Percentiles rank a stretch among this genome's conserved stretches.
phyloP scores from a whole-genome alignment of 2,113 vertebrate genomes.

The Leucopternis melanops region DNA sequence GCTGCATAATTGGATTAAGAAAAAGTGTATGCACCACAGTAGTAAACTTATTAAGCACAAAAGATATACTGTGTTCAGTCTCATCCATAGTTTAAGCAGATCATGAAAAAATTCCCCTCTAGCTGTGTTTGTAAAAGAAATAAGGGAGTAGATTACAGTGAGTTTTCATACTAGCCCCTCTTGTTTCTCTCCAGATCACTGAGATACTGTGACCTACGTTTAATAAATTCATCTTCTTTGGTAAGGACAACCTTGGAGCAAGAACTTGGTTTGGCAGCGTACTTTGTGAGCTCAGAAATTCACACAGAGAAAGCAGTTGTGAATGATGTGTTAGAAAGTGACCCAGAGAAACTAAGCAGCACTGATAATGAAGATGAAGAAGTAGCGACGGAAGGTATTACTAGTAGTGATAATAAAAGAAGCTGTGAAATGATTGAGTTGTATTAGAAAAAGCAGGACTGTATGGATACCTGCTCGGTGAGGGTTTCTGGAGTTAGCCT shows the following conservation, averaged over 20 bases:
- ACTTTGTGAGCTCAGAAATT: slow-evolving; percentile 82
- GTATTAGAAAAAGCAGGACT: background rate
- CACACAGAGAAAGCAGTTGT: slow-evolving; percentile 68
- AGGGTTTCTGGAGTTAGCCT: background rate
- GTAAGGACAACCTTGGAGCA: slow-evolving; percentile 91
- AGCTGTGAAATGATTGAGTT: background rate
- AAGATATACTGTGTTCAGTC: background rate
- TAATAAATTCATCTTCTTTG: slow-evolving; percentile 89
- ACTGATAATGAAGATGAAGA: slow-evolving; percentile 96
- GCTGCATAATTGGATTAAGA: background rate
- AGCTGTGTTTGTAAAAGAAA: background rate
- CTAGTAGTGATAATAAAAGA: background rate
- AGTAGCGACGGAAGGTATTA: slow-evolving; percentile 76
- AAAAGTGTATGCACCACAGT: background rate
- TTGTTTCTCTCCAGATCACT: slow-evolving; percentile 79
- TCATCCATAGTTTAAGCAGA: background rate
- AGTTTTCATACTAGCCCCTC: background rate
- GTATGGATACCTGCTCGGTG: background rate
- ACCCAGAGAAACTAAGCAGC: slow-evolving; percentile 90
- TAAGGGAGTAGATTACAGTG: background rate
- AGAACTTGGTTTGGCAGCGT: slow-evolving; percentile 92
- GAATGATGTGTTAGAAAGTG: slow-evolving; percentile 85
- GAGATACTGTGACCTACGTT: slow-evolving; percentile 93
- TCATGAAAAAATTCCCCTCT: background rate
- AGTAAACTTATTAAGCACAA: background rate